Evolutionary conservation across 2,113 vertebrate species (phyloP).

Genomic region (Cyprinodon tularosa): DNA sequence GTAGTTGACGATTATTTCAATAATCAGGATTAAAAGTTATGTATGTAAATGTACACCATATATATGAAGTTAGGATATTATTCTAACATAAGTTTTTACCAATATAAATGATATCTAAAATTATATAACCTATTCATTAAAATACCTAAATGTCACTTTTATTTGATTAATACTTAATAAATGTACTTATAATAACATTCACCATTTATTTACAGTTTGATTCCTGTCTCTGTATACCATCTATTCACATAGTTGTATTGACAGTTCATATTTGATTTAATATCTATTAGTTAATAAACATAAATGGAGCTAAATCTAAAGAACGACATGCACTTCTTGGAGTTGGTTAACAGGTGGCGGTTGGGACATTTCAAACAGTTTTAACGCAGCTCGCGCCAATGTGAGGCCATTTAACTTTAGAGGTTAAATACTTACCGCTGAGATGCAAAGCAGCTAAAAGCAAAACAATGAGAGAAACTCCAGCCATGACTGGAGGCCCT

Average conservation of each 20-base stretch:
- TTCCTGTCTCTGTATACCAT: neutral
- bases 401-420: neutral
- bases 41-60: too few relatives aligned
- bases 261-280: too few relatives aligned
- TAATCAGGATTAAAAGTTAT: too few relatives aligned
- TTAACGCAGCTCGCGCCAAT: too few relatives aligned
- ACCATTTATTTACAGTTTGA: neutral
- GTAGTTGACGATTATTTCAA: too few relatives aligned
- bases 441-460: neutral
- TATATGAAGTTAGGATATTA: too few relatives aligned
- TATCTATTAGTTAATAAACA: too few relatives aligned
- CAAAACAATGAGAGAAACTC: neutral
- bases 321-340: neutral
- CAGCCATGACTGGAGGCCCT: conserved; percentile 7
- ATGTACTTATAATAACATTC: neutral
- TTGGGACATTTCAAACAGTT: neutral
- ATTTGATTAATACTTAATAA: neutral
- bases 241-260: neutral
- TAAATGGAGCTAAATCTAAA: neutral
- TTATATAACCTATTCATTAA: too few relatives aligned
- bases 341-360: neutral
- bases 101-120: too few relatives aligned
- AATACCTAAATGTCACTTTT: too few relatives aligned
- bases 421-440: conserved; percentile 49
- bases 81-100: too few relatives aligned